Percentiles rank a stretch among this genome's conserved stretches.
Conservation (phyloP, 2,113 vertebrate species). For the Diadophis punctatus region DNA sequence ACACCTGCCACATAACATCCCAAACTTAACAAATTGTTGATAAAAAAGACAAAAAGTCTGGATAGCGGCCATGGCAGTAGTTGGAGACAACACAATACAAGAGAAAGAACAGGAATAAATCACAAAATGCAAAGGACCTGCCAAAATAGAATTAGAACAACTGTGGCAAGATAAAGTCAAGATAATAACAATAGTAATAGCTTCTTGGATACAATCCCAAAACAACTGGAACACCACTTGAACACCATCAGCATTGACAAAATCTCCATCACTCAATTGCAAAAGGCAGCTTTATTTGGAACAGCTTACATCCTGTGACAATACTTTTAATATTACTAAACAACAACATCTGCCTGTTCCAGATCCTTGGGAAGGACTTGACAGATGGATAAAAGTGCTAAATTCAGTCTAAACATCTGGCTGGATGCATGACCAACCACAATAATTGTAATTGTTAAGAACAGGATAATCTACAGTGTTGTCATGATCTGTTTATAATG, state of each 20-base stretch:
- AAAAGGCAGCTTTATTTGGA: not conserved
- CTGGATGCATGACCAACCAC: not conserved
- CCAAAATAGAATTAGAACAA: not conserved
- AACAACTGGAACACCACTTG: not conserved
- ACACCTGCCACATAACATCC: not conserved
- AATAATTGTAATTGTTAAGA: not conserved
- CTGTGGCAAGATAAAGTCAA: not conserved
- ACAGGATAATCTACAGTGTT: not conserved
- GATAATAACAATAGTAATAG: not conserved
- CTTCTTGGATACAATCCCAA: too few species aligned
- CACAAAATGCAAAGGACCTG: not conserved
- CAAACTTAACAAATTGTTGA: not conserved
- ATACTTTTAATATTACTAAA: not conserved
- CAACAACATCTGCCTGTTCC: not conserved
- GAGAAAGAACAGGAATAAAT: not conserved
- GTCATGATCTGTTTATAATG: not conserved
- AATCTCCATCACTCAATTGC: not conserved
- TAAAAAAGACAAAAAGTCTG: not conserved
- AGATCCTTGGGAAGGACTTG: not conserved
- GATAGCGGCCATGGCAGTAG: not conserved
- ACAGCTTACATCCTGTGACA: not conserved
- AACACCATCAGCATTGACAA: not conserved
- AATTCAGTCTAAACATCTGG: not conserved
- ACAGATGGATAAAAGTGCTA: not conserved
- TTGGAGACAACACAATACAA: not conserved